Percentiles rank a stretch among this genome's conserved stretches.
Evolutionary conservation across 2,113 vertebrate species (phyloP).

Genomic region (Oxyura jamaicensis): DNA sequence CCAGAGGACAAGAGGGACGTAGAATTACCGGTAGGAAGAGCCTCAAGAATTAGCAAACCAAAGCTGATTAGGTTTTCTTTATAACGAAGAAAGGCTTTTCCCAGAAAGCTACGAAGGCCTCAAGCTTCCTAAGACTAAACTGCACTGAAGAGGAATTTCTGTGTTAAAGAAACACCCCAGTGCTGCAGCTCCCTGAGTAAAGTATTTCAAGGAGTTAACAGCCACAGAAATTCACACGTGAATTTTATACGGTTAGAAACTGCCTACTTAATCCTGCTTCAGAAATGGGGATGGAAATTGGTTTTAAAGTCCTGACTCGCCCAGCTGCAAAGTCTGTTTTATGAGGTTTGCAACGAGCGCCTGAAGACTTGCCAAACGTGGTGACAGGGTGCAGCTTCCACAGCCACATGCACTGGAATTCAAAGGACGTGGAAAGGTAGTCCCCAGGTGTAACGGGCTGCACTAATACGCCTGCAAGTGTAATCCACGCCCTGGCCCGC

Average conservation of each 20-base stretch:
- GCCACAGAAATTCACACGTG: background rate
- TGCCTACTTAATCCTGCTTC: background rate
- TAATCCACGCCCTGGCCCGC: background rate
- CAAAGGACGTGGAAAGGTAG: background rate
- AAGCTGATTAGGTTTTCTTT: background rate
- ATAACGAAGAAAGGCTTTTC: background rate
- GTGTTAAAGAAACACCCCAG: constrained; percentile 7
- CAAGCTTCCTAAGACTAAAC: background rate
- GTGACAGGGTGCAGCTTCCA: background rate
- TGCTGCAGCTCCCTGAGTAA: background rate
- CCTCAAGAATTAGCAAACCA: background rate
- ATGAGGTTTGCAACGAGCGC: background rate
- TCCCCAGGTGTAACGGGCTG: background rate
- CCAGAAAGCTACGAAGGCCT: background rate
- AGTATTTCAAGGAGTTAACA: constrained; percentile 3
- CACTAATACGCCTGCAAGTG: background rate
- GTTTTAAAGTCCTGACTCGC: background rate
- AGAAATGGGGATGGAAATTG: constrained; percentile 11
- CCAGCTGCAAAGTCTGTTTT: background rate
- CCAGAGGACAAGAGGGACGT: background rate
- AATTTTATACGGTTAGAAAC: background rate
- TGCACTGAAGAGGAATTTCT: background rate
- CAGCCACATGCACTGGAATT: background rate
- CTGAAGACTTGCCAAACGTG: background rate
- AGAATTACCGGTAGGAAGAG: background rate